These are phyloP conservation scores for Caenorhabditis zanzibari DNA, from an alignment of 2,888 invertebrate genomes.

Conservation along the genomic window DNA sequence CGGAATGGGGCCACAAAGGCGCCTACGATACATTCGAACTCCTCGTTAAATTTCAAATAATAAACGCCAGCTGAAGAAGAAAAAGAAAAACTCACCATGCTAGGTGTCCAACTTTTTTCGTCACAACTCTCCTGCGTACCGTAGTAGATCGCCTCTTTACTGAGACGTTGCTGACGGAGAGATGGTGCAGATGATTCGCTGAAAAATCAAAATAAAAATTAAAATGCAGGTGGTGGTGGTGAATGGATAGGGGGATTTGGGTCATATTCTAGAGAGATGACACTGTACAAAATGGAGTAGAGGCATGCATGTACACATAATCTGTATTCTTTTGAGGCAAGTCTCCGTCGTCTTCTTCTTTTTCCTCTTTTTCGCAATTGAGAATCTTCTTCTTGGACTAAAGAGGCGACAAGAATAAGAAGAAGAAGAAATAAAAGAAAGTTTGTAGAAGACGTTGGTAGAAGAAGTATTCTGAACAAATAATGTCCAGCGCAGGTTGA, in stretches of 20 bases:
- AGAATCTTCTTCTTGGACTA: constrained; percentile 24
- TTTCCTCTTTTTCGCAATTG: constrained; percentile 11
- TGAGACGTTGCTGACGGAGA: constrained; percentile 65
- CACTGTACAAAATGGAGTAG: constrained; percentile 19
- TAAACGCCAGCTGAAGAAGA: constrained; percentile 11
- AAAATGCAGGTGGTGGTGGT: neutral
- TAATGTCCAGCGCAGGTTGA: constrained; percentile 8
- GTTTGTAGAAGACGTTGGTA: constrained; percentile 10
- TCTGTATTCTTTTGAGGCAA: constrained; percentile 35
- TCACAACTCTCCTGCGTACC: constrained; percentile 67
- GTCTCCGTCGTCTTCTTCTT: neutral
- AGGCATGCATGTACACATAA: constrained; percentile 34
- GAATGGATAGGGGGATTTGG: constrained; percentile 29
- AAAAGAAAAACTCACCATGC: constrained; percentile 54
- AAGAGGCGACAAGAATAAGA: constrained; percentile 40
- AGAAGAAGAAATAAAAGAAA: constrained; percentile 14
- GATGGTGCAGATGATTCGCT: constrained; percentile 74
- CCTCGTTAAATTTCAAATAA: neutral
- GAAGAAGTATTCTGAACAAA: constrained; percentile 50
- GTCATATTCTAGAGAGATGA: constrained; percentile 19
- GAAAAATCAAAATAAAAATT: constrained; percentile 41
- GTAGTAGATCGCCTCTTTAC: constrained; percentile 67
- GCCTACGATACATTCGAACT: neutral
- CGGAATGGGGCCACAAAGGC: neutral
- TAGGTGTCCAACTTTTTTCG: constrained; percentile 73